Evolutionary conservation across 2,113 vertebrate genomes (phyloP), one percentile per base, ranked within the genome.

Genomic region (Apodemus speciosus): DNA sequence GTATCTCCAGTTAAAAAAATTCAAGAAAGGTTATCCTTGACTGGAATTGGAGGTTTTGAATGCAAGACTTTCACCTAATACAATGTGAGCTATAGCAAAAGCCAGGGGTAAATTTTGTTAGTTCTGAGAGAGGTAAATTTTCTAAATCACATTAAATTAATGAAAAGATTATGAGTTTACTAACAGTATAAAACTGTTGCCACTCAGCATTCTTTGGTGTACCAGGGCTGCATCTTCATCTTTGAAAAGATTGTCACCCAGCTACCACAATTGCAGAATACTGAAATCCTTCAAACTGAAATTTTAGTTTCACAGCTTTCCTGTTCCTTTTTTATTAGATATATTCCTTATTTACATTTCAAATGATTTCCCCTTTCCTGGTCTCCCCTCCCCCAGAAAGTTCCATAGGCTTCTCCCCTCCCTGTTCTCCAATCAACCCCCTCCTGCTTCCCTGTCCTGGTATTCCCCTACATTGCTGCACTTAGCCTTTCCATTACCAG

Each of bases 91-190:
- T 62, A 25, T 8, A 62, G 23, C 23, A 62, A 62, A 66, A 4
- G 5, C 0, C 3, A 32, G 4, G 56, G 56, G n/a, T 49, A 92
- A 90, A 49, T 18, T 9, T 15, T 10, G 14, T 58, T 91, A 60
- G 35, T n/a, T 95, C 89, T 94, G 11, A 2, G 38, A 79, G 49
- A 83, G 46, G 27, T 83, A 56, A 46, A 25, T 56, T 89, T n/a
- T 91, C 2, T 32, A 21, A 66, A 27, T 56, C 11, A 60, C 53
- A n/a, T 46, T 30, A 75, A 72, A 85, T 72, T 32, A 46, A 40
- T 9, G 35, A 30, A 68, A 69, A 18, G 23, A 35, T 56, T 9
- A 25, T 38, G 3, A 27, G 25, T 20, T 2, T 32, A 64, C 13
- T 53, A 56, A 53, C 16, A n/a, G 4, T 14, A 49, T 35, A 40